These are phyloP conservation scores for Netta rufina DNA, from an alignment of 2,797 vertebrate genomes.

Conservation along the genomic window DNA sequence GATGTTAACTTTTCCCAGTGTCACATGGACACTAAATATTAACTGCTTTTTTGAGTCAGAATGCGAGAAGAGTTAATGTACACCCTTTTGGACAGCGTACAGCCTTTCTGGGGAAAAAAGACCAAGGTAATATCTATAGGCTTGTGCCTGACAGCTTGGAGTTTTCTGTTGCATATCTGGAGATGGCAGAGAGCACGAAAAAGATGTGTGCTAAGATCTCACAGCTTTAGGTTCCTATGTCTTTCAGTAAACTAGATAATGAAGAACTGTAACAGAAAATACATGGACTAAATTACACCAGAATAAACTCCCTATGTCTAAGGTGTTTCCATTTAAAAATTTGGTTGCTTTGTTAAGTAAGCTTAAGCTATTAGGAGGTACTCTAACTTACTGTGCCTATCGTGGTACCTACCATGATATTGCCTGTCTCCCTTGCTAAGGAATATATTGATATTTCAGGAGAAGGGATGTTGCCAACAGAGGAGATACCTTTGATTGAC, in stretches of 20 bases:
- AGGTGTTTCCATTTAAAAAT: background rate
- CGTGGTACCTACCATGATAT: background rate
- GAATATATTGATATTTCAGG: background rate
- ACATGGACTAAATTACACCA: background rate
- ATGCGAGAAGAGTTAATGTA: conserved; percentile 39
- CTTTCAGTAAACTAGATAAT: background rate
- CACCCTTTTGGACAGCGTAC: background rate
- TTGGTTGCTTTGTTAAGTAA: background rate
- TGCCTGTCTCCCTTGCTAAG: background rate
- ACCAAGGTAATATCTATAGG: background rate
- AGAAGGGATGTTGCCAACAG: background rate
- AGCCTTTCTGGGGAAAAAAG: background rate
- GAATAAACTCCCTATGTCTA: background rate
- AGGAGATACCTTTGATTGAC: background rate
- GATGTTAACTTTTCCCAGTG: background rate
- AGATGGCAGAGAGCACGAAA: background rate
- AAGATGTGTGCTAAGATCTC: background rate
- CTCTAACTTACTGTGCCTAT: background rate
- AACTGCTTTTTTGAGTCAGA: conserved; percentile 29
- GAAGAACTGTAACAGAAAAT: background rate
- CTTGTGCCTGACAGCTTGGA: background rate
- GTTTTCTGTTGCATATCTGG: background rate
- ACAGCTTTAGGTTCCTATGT: background rate
- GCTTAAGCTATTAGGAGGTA: too few relatives aligned
- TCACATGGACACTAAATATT: conserved; percentile 31